Conservation (phyloP, 2,888 invertebrate genomes). For the Leptogaster cylindrica region DNA sequence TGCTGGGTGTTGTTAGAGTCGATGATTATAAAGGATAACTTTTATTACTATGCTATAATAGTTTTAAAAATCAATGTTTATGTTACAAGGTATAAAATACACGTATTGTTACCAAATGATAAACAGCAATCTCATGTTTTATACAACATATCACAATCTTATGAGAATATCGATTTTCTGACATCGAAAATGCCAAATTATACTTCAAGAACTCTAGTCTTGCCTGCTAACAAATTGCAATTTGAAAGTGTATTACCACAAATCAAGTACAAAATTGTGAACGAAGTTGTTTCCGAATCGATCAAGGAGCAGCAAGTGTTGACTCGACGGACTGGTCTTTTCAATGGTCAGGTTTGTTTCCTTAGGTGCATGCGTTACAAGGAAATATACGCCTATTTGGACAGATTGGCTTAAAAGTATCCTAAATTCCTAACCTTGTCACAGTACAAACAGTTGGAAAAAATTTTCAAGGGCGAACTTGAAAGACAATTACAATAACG, state of each 20-base stretch:
- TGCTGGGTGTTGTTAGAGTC: too few species aligned
- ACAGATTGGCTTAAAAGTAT: constrained; percentile 62
- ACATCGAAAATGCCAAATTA: constrained; percentile 50
- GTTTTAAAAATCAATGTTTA: too few species aligned
- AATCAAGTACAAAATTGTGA: constrained; percentile 51
- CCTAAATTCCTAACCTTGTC: constrained; percentile 65
- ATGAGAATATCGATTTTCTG: constrained; percentile 53
- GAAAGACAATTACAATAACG: constrained; percentile 70
- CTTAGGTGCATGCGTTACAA: constrained; percentile 52
- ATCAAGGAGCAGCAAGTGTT: constrained; percentile 47
- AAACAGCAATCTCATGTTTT: not conserved
- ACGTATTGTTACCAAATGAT: constrained; percentile 2
- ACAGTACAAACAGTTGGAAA: constrained; percentile 66
- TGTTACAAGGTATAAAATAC: constrained; percentile 20
- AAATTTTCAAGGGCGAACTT: constrained; percentile 66
- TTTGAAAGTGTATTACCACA: constrained; percentile 52
- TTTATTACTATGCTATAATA: too few species aligned
- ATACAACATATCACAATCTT: not conserved
- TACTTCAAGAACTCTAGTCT: constrained; percentile 56
- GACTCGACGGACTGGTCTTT: not conserved
- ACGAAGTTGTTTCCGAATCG: constrained; percentile 52
- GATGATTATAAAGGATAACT: too few species aligned
- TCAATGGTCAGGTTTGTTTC: not conserved
- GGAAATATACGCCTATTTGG: constrained; percentile 64
- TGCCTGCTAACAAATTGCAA: constrained; percentile 53